Evolutionary conservation across 2,797 vertebrate genomes (phyloP).

Genomic region (Acomys russatus): DNA sequence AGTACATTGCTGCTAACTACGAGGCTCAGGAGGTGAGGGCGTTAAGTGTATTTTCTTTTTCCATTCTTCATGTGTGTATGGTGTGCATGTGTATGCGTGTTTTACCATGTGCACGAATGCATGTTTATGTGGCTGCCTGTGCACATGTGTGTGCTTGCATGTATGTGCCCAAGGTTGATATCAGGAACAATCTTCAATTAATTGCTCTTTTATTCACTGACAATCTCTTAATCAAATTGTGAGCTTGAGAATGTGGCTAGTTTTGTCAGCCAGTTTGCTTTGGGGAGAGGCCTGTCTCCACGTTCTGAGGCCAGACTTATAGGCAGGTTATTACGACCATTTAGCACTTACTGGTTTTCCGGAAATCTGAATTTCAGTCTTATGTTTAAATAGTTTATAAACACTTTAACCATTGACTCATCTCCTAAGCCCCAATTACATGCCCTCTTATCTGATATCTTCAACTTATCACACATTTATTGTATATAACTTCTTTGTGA

Average conservation of each 20-base stretch:
- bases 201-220: background rate
- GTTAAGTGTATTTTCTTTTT: background rate
- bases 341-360: background rate
- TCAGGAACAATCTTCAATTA: background rate
- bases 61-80: background rate
- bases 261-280: background rate
- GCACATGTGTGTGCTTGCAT: background rate
- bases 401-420: background rate
- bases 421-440: background rate
- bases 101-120: background rate
- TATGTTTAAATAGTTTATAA: background rate
- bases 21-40: background rate
- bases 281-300: background rate
- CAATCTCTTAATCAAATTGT: background rate
- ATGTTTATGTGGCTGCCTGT: background rate
- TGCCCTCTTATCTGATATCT: background rate
- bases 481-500: background rate
- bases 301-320: background rate
- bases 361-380: background rate
- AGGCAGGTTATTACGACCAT: background rate
- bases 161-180: background rate
- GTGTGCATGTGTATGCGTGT: background rate
- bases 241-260: background rate
- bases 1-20: background rate
- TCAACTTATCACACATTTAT: background rate